Evolutionary conservation across 2,113 vertebrate species (phyloP).

Genomic region (Pluvianellus socialis): DNA sequence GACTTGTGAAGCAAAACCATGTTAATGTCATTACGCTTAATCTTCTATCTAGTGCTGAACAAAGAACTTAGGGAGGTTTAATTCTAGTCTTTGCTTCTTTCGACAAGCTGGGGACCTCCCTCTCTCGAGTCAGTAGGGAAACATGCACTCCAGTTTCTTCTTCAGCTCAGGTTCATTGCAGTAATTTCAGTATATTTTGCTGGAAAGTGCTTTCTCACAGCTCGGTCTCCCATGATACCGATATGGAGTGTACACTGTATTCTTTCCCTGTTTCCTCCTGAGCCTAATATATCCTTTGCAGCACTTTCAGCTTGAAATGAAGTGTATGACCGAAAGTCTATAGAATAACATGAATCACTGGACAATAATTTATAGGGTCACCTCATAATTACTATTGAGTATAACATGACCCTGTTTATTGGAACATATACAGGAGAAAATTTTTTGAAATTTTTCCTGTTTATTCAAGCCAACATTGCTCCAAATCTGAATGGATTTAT

Average conservation of each 20-base stretch:
- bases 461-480: background rate
- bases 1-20: background rate
- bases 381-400: constrained; percentile 1
- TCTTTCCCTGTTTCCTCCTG: constrained; percentile 28
- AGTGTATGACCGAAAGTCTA: constrained; percentile 43
- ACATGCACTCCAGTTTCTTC: background rate
- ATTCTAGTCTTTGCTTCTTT: background rate
- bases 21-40: background rate
- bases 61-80: background rate
- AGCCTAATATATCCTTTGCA: constrained; percentile 30
- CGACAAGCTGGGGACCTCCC: background rate
- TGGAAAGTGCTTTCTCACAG: constrained; percentile 37
- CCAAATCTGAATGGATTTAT: background rate
- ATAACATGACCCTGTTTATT: background rate
- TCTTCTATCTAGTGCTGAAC: background rate
- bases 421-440: background rate
- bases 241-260: constrained; percentile 7
- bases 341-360: constrained; percentile 41
- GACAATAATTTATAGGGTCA: constrained; percentile 33
- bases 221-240: background rate
- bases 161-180: constrained; percentile 24
- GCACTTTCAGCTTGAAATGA: constrained; percentile 43
- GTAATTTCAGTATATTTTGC: constrained; percentile 21
- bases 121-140: background rate
- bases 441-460: background rate